phyloP scores from a whole-genome alignment of 2,888 invertebrate species.

The Cryptus armator region DNA sequence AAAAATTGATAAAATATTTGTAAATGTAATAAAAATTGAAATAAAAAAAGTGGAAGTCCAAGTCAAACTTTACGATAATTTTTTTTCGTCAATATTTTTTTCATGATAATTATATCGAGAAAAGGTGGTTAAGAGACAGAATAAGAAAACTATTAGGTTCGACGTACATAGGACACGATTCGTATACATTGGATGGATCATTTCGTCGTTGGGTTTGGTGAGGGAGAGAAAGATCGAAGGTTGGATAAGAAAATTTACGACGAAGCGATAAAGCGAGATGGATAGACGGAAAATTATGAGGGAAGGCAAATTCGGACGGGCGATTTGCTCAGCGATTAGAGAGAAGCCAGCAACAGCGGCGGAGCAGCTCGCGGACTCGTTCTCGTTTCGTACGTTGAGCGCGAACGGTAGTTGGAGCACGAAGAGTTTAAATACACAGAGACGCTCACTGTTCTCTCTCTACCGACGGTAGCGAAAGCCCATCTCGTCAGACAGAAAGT shows the following conservation, averaged over 20 bases:
- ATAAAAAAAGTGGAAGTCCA: not conserved
- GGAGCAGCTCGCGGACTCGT: not conserved
- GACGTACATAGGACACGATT: slow-evolving; percentile 17
- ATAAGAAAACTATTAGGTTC: slow-evolving; percentile 25
- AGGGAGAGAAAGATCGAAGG: slow-evolving; percentile 66
- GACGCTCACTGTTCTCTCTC: slow-evolving; percentile 65
- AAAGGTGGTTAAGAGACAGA: not conserved
- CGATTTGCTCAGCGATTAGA: slow-evolving; percentile 77
- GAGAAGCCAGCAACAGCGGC: slow-evolving; percentile 57
- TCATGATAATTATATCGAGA: not conserved
- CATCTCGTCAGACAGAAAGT: slow-evolving; percentile 68
- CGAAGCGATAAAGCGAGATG: slow-evolving; percentile 61
- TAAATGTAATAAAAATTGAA: too few relatives aligned
- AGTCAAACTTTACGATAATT: too few relatives aligned
- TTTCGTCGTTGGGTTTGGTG: slow-evolving; percentile 61
- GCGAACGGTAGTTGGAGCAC: slow-evolving; percentile 50
- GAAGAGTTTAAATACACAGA: slow-evolving; percentile 63
- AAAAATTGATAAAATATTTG: too few relatives aligned
- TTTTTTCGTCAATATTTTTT: slow-evolving; percentile 8
- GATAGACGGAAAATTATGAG: slow-evolving; percentile 72
- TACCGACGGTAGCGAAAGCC: slow-evolving; percentile 63
- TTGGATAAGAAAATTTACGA: slow-evolving; percentile 68
- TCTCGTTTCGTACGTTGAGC: slow-evolving; percentile 51
- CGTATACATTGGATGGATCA: not conserved
- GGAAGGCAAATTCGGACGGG: slow-evolving; percentile 75